phyloP scores from a whole-genome alignment of 2,888 invertebrate species.

The Poecilus cupreus region DNA sequence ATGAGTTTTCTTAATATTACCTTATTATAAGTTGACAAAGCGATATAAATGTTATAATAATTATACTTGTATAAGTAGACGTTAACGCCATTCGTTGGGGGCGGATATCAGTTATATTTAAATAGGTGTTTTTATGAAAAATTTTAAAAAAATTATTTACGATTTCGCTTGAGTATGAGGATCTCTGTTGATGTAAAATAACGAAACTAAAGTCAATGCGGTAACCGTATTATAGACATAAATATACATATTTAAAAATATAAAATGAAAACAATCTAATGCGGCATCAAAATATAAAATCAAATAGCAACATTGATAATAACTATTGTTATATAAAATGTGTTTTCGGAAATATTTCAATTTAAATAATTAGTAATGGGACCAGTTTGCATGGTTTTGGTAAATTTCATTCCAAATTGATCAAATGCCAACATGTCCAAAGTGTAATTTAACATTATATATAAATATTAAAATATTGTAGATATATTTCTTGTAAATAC shows the following conservation, averaged over 20 bases:
- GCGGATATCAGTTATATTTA: too few relatives aligned
- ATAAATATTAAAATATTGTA: constrained; percentile 43
- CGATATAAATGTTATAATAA: too few relatives aligned
- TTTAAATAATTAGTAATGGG: constrained; percentile 52
- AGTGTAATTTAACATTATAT: constrained; percentile 45
- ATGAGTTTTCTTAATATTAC: neutral
- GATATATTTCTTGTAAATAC: constrained; percentile 45
- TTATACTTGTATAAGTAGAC: too few relatives aligned
- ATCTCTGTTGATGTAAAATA: constrained; percentile 32
- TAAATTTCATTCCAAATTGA: constrained; percentile 52
- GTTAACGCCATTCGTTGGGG: too few relatives aligned
- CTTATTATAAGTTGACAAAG: too few relatives aligned
- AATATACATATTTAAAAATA: constrained; percentile 19
- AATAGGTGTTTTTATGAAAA: too few relatives aligned
- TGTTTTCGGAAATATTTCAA: constrained; percentile 34
- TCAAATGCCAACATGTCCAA: constrained; percentile 56
- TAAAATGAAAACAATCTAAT: constrained; percentile 8
- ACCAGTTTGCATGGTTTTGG: constrained; percentile 54
- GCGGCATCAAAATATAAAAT: constrained; percentile 28
- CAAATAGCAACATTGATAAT: constrained; percentile 45
- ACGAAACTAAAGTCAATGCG: constrained; percentile 24
- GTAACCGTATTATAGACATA: constrained; percentile 11
- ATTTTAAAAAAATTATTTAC: constrained; percentile 7
- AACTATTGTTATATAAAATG: constrained; percentile 39
- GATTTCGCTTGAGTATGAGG: neutral